Conservation (phyloP, 30 jellyfish, hydroid and myxozoan genomes). For the Hydra vulgaris region DNA sequence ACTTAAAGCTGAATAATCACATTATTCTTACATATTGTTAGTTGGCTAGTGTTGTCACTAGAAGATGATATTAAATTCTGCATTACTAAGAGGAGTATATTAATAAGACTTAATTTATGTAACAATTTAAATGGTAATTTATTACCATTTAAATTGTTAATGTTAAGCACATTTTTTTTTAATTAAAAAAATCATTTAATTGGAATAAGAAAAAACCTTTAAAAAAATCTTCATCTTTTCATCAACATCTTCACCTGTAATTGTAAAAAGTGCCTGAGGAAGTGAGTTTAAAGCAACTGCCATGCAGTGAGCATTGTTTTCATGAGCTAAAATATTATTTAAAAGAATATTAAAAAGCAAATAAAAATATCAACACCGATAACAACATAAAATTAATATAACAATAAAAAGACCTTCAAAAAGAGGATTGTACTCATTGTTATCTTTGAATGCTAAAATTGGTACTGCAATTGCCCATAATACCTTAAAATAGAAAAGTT, state of each 20-base stretch:
- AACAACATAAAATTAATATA: not conserved
- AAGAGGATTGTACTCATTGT: slow-evolving; percentile 56
- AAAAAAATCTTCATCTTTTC: slow-evolving; percentile 78
- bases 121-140: no score
- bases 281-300: slow-evolving; percentile 60
- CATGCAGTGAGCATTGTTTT: slow-evolving; percentile 94
- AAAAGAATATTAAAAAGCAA: not conserved
- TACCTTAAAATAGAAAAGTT: slow-evolving; percentile 35
- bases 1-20: no score
- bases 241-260: slow-evolving; percentile 61
- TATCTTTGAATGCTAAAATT: slow-evolving; percentile 58
- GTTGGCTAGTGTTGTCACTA: no score
- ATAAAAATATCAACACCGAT: not conserved
- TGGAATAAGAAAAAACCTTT: slow-evolving; percentile 27
- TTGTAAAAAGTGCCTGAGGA: slow-evolving; percentile 80
- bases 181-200: no score
- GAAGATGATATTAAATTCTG: no score
- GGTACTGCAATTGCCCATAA: slow-evolving; percentile 92
- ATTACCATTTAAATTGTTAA: no score
- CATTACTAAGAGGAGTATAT: no score
- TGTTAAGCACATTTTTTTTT: no score
- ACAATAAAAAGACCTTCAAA: slow-evolving; percentile 54
- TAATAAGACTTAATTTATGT: no score
- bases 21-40: no score
- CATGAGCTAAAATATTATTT: slow-evolving; percentile 54